A percentile compares a stretch with the other conserved stretches of the same genome.
phyloP scores from a whole-genome alignment of 1,140 invertebrate species.

The Antheraea mylitta region DNA sequence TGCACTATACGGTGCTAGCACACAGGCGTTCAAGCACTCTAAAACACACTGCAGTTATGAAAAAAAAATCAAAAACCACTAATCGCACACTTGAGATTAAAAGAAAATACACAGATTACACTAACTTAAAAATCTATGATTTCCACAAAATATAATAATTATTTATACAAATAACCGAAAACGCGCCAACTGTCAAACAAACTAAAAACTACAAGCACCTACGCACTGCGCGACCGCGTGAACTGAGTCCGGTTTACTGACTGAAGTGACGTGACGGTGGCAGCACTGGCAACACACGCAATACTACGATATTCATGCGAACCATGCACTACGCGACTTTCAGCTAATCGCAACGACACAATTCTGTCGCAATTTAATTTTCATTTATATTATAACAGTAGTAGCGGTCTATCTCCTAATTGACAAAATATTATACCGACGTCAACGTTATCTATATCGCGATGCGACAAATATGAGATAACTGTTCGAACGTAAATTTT shows the following conservation, averaged over 20 bases:
- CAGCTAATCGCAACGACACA: constrained; percentile 31
- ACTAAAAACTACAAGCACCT: constrained; percentile 76
- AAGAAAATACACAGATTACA: constrained; percentile 74
- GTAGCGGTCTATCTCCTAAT: constrained; percentile 62
- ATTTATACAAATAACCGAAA: constrained; percentile 64
- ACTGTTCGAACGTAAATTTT: constrained; percentile 54
- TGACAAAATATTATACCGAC: constrained; percentile 65
- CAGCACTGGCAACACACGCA: constrained; percentile 38
- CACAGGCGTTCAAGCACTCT: constrained; percentile 67
- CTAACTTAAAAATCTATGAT: constrained; percentile 74
- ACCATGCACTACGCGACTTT: constrained; percentile 47
- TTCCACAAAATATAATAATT: constrained; percentile 63
- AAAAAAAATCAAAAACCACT: constrained; percentile 62
- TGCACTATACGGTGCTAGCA: constrained; percentile 59
- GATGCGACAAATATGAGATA: constrained; percentile 72
- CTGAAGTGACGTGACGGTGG: constrained; percentile 39
- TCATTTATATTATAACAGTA: constrained; percentile 59
- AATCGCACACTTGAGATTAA: constrained; percentile 64
- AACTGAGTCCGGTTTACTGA: constrained; percentile 71
- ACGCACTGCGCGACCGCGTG: constrained; percentile 65
- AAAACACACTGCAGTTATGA: constrained; percentile 66
- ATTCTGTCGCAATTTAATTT: constrained; percentile 65
- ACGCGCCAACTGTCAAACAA: constrained; percentile 77
- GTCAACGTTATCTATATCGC: constrained; percentile 62
- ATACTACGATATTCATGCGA: constrained; percentile 42